A percentile compares a stretch with the other conserved stretches of the same genome.
Conservation (phyloP, 2,888 invertebrate genomes). For the Halictus ligatus region DNA sequence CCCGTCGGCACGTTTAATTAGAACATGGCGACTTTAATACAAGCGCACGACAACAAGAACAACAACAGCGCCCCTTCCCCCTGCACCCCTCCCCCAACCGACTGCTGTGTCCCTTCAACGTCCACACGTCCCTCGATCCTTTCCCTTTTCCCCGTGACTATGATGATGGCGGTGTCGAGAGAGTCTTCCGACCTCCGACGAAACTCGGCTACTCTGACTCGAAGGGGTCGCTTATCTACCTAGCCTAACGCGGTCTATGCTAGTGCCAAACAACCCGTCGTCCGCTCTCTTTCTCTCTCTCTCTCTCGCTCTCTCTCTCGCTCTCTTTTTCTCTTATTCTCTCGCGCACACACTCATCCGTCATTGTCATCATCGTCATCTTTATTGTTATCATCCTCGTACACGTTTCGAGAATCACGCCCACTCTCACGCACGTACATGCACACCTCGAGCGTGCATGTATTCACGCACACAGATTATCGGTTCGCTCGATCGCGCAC, state of each 20-base stretch:
- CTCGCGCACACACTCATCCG: constrained; percentile 54
- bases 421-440: constrained; percentile 22
- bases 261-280: constrained; percentile 71
- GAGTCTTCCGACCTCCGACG: constrained; percentile 34
- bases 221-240: constrained; percentile 77
- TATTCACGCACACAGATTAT: constrained; percentile 4
- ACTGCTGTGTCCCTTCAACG: constrained; percentile 25
- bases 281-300: constrained; percentile 50
- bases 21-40: constrained; percentile 84
- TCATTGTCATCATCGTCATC: constrained; percentile 68
- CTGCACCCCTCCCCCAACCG: constrained; percentile 22
- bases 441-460: neutral
- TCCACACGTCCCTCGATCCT: constrained; percentile 21
- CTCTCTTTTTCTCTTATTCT: neutral
- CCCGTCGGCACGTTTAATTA: constrained; percentile 83
- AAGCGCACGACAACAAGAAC: constrained; percentile 84
- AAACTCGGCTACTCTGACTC: constrained; percentile 42
- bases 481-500: constrained; percentile 25
- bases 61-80: constrained; percentile 78
- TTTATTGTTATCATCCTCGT: constrained; percentile 56
- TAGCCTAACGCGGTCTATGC: constrained; percentile 75
- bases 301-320: neutral
- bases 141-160: constrained; percentile 5
- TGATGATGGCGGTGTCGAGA: constrained; percentile 12
- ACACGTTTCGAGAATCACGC: constrained; percentile 19